Percentiles rank a stretch among this genome's conserved stretches.
Evolutionary conservation across 2,113 vertebrate species (phyloP).

Genomic region (Alexandromys fortis): DNA sequence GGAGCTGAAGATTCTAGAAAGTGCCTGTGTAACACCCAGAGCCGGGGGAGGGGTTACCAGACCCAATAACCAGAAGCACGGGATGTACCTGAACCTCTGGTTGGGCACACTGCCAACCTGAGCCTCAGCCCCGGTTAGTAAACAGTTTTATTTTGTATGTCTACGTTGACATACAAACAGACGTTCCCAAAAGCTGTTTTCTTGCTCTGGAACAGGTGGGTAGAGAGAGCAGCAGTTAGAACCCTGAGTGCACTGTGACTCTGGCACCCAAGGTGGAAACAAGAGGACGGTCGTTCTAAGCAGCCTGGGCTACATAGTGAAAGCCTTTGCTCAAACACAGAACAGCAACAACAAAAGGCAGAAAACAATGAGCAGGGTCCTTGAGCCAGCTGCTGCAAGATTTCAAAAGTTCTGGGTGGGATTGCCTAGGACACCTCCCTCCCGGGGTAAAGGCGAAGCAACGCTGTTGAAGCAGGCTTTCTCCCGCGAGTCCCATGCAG

Average conservation of each 20-base stretch:
- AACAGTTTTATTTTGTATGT: neutral
- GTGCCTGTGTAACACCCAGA: neutral
- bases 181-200: neutral
- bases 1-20: neutral
- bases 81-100: neutral
- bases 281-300: neutral
- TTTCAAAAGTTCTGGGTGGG: neutral
- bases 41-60: neutral
- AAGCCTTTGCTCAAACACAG: neutral
- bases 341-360: neutral
- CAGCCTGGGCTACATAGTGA: neutral
- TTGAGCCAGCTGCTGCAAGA: neutral
- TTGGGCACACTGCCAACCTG: neutral
- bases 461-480: neutral
- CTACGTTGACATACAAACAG: neutral
- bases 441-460: neutral
- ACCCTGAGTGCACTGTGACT: neutral
- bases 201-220: neutral
- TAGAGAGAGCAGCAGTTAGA: neutral
- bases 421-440: neutral
- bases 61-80: neutral
- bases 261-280: neutral
- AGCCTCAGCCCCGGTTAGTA: neutral
- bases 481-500: neutral
- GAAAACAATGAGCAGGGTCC: neutral